Base-by-base conservation (phyloP, 2,797 vertebrate species). In the Champsocephalus gunnari region DNA sequence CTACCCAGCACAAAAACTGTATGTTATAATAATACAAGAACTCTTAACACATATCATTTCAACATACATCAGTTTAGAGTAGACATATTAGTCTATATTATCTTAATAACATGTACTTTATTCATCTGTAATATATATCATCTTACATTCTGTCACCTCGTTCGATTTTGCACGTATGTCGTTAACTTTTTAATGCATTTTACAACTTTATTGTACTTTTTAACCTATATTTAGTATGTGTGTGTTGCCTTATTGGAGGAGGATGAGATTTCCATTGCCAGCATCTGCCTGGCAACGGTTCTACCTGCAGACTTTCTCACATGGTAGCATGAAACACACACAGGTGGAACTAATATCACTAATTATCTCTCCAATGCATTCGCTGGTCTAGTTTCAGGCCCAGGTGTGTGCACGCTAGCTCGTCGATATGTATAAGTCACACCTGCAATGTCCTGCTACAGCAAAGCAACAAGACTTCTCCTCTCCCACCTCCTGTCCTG, bases 391-490 rank as follows among this genome's bases (percentile, higher is more conserved):
- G 11, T 38, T 38, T 12, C 12, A 66, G 5, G 12, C 1, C 19
- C 11, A 17, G 4, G 59, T 24, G 21, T 63, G 38, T 51, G 12
- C n/a, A 41, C 14, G n/a, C 48, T 17, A 19, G 13, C 55, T 70
- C 6, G 16, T 70, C 49, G 12, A 45, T 49, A 64, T 75, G 34
- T 13, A 38, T 50, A 54, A 66, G 5, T 62, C 12, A 50, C 21
- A 66, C 28, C 9, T 69, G 49, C 59, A 55, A 24, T 16, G 66
- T 34, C 11, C 45, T 75, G 49, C 44, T 17, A n/a, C 9, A 21
- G 45, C n/a, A 28, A 68, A 66, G 13, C 41, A 54, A 67, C 71
- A 47, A 3, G 2, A 9, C 8, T 7, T 55, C 3, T 13, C 24
- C 16, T 10, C 62, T 7, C 38, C 28, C 32, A 8, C 21, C 17